phyloP scores from a whole-genome alignment of 2,888 invertebrate species.

The Venusia cambrica region DNA sequence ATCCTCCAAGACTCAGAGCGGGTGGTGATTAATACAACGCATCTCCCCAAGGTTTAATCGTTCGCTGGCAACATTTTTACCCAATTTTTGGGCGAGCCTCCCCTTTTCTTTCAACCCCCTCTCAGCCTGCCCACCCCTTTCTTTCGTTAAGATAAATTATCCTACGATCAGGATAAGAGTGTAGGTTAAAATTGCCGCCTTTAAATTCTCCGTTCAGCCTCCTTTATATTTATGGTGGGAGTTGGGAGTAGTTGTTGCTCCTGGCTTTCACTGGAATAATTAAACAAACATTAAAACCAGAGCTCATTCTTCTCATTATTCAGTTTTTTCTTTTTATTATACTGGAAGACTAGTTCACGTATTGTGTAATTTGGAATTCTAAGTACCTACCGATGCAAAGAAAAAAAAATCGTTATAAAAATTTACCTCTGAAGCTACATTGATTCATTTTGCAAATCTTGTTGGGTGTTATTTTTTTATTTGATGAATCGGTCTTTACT shows the following conservation, averaged over 20 bases:
- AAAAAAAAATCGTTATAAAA: too few relatives aligned
- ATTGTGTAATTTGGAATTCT: too few relatives aligned
- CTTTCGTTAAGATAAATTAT: conserved; percentile 82
- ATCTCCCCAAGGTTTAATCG: conserved; percentile 81
- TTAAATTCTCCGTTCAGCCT: conserved; percentile 75
- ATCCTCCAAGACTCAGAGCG: conserved; percentile 69
- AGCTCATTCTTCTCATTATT: too few relatives aligned
- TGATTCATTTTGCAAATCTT: not conserved
- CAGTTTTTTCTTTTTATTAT: too few relatives aligned
- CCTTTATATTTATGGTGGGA: conserved; percentile 71
- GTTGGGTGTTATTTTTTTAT: not conserved
- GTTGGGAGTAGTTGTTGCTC: conserved; percentile 55
- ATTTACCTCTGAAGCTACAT: too few relatives aligned
- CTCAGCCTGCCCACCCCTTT: conserved; percentile 69
- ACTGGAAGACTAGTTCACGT: too few relatives aligned
- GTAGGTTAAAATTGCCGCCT: conserved; percentile 80
- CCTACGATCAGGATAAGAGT: conserved; percentile 80
- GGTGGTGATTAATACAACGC: conserved; percentile 81
- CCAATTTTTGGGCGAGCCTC: conserved; percentile 74
- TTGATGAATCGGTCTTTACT: too few relatives aligned
- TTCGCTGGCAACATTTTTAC: conserved; percentile 81
- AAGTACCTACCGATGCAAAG: too few relatives aligned
- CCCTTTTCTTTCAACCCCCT: conserved; percentile 44
- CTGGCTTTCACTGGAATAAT: conserved; percentile 38
- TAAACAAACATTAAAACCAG: too few relatives aligned